Percentiles rank a stretch among this genome's conserved stretches.
These are phyloP conservation scores for Lymantria dispar DNA, from an alignment of 2,888 invertebrate genomes.

Conservation along the genomic window DNA sequence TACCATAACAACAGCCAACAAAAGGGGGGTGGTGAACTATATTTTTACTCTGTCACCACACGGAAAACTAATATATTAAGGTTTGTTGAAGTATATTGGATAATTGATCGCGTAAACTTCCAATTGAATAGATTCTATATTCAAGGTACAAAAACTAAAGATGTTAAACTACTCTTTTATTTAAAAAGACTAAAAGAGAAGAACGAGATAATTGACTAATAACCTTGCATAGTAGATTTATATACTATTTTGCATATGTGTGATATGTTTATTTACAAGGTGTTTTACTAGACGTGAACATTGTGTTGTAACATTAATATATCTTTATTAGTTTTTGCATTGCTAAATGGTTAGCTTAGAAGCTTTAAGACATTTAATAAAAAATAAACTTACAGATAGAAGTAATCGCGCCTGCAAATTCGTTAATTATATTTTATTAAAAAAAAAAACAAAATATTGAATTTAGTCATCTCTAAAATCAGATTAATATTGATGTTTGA, in stretches of 20 bases:
- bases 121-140: no score
- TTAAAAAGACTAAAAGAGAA: no score
- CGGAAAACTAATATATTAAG: no score
- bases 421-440: not conserved
- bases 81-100: no score
- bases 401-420: constrained; percentile 24
- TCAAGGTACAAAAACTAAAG: no score
- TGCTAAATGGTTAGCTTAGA: constrained; percentile 10
- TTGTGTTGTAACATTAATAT: constrained; percentile 2
- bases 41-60: no score
- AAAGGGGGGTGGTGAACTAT: no score
- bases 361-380: constrained; percentile 43
- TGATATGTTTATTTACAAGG: constrained; percentile 30
- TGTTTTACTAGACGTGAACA: constrained; percentile 11
- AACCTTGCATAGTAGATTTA: constrained; percentile 18
- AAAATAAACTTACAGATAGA: constrained; percentile 26
- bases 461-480: not conserved
- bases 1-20: no score
- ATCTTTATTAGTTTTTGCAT: constrained; percentile 1
- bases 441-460: not conserved
- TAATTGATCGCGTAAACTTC: no score
- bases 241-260: constrained; percentile 11
- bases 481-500: no score
- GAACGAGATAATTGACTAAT: not conserved
- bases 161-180: no score